These are phyloP conservation scores for Scaptomyza montana DNA, from an alignment of 1,140 invertebrate species.

Conservation along the genomic window DNA sequence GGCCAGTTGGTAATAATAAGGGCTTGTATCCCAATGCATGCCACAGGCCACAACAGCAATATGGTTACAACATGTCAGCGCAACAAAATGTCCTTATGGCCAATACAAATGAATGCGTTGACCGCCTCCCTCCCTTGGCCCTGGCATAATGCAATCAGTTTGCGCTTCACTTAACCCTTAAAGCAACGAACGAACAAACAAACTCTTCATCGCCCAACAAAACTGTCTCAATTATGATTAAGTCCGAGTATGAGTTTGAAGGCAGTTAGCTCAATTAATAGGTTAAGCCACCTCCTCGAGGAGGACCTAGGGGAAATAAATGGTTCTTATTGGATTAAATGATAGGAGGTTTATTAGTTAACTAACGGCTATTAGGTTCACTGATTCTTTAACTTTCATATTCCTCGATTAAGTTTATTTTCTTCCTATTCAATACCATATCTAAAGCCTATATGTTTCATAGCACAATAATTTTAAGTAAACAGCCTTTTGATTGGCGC, in stretches of 20 bases:
- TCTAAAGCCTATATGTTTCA: no score
- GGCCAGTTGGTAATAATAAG: conserved; percentile 39
- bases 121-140: no score
- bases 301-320: background rate
- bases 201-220: conserved; percentile 1
- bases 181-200: conserved; percentile 7
- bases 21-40: conserved; percentile 14
- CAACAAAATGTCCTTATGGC: conserved; percentile 62
- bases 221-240: conserved; percentile 68
- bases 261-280: background rate
- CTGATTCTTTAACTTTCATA: no score
- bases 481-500: conserved; percentile 19
- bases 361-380: no score
- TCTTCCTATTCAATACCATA: no score
- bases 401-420: no score
- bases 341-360: no score
- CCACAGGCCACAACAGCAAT: conserved; percentile 25
- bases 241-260: background rate
- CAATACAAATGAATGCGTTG: conserved; percentile 11
- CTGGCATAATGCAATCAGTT: conserved; percentile 50
- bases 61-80: conserved; percentile 61
- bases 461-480: background rate
- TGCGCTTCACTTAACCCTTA: conserved; percentile 73
- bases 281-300: background rate
- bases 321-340: background rate